Base-by-base conservation (phyloP, 2,797 vertebrate species). In the Anguilla anguilla region DNA sequence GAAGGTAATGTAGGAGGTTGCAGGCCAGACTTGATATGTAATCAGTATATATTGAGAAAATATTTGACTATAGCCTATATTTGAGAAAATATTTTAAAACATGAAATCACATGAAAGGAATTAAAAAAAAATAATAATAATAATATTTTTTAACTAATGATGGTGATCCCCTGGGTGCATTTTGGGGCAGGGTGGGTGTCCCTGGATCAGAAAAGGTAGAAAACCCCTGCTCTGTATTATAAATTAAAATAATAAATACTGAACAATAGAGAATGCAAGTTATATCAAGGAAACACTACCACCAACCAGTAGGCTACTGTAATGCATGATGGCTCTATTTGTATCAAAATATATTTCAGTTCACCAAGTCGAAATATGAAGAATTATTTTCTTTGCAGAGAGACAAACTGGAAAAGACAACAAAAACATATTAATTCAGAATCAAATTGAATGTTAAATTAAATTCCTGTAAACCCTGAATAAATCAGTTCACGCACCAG, bases 381-480 rank as follows among this genome's bases (percentile, higher is more conserved):
- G 31, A 77, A 88, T 57, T 57, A 83, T 61, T 55, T 39, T 77
- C 35, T 25, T 88, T 79, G 59, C 22, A 55, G 64, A 74, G 19
- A 69, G 28, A 57, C 74, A 67, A 72, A 64, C 87, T 69, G 57
- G 55, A 57, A 79, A 87, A 83, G 69, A 51, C 67, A 72, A 85
- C 53, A 64, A 61, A 61, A 85, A 85, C 51, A 87, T 67, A 84
- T 83, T 83, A 83, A 84, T 83, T 67, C 83, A 85, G 57, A 64
- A 67, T 67, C 64, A 85, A 88, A 85, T 64, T 88, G 83, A 88
- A 88, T 85, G 72, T 88, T 69, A 88, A 85, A 85, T 85, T 86
- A 69, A 88, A 82, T 79, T 61, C 79, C 85, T 10, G 46, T 43
- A 49, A 86, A 83, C 77, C 51, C 35, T 72, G 61, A 86, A 74